A percentile compares a stretch with the other conserved stretches of the same genome.
Evolutionary conservation across 1,140 invertebrate genomes (phyloP).

Genomic region (Pseudomyrmex gracilis): DNA sequence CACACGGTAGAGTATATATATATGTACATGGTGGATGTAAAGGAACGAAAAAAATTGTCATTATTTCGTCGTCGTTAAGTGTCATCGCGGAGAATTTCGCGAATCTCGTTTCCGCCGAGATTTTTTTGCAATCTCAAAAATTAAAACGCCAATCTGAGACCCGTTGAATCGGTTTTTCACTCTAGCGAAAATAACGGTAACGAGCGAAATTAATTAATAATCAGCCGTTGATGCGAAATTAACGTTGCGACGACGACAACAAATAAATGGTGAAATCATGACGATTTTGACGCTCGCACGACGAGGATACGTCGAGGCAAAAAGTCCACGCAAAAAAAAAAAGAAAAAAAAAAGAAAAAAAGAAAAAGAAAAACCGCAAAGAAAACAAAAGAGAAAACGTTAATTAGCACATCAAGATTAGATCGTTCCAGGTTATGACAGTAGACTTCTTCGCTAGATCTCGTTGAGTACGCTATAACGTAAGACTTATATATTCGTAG

Average conservation of each 20-base stretch:
- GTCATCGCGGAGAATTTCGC: background rate
- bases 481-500: slow-evolving; percentile 65
- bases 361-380: too few species aligned
- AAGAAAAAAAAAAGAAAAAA: too few species aligned
- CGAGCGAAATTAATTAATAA: too few species aligned
- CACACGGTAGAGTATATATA: slow-evolving; percentile 34
- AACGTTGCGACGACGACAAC: too few species aligned
- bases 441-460: slow-evolving; percentile 74
- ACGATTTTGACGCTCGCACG: too few species aligned
- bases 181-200: too few species aligned
- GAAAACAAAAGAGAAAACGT: slow-evolving; percentile 12
- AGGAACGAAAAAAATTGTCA: slow-evolving; percentile 12
- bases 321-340: background rate
- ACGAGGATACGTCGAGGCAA: too few species aligned
- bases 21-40: too few species aligned
- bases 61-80: slow-evolving; percentile 21
- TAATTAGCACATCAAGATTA: slow-evolving; percentile 69
- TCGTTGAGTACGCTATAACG: slow-evolving; percentile 72
- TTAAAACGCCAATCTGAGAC: too few species aligned
- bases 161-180: too few species aligned
- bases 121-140: background rate
- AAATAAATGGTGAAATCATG: too few species aligned
- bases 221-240: too few species aligned
- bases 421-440: slow-evolving; percentile 68
- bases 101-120: background rate